Conservation (phyloP, 2,888 invertebrate genomes). For the Papilio elwesi region DNA sequence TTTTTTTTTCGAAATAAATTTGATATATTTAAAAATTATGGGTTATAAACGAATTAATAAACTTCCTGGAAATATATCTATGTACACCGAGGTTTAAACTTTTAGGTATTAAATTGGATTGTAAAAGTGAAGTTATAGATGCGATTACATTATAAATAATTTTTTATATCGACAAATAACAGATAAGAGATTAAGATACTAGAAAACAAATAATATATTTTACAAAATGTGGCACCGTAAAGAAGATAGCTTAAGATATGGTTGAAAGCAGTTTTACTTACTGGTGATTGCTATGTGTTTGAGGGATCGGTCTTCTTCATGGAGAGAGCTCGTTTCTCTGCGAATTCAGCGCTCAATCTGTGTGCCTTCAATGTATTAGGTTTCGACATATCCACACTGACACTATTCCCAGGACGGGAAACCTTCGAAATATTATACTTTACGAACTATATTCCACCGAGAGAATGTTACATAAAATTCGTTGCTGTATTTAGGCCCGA, state of each 20-base stretch:
- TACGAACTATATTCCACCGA: conserved; percentile 53
- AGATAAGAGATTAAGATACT: neutral
- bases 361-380: conserved; percentile 79
- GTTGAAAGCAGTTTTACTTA: conserved; percentile 58
- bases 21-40: neutral
- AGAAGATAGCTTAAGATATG: neutral
- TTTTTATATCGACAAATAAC: neutral
- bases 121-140: no score
- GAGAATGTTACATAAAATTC: conserved; percentile 60
- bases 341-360: conserved; percentile 79
- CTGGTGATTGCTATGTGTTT: conserved; percentile 81
- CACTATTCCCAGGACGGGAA: conserved; percentile 46
- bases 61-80: neutral
- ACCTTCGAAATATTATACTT: conserved; percentile 44
- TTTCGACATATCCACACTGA: conserved; percentile 75
- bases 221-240: neutral
- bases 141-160: no score
- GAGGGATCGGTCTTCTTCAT: conserved; percentile 75
- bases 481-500: conserved; percentile 48
- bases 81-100: no score
- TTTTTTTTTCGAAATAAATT: neutral
- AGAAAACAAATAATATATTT: neutral
- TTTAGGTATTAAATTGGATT: no score
- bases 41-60: neutral
- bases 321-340: conserved; percentile 73